Percentiles rank a stretch among this genome's conserved stretches.
phyloP scores from a whole-genome alignment of 2,113 vertebrate genomes.

The Corydoras maculifer region DNA sequence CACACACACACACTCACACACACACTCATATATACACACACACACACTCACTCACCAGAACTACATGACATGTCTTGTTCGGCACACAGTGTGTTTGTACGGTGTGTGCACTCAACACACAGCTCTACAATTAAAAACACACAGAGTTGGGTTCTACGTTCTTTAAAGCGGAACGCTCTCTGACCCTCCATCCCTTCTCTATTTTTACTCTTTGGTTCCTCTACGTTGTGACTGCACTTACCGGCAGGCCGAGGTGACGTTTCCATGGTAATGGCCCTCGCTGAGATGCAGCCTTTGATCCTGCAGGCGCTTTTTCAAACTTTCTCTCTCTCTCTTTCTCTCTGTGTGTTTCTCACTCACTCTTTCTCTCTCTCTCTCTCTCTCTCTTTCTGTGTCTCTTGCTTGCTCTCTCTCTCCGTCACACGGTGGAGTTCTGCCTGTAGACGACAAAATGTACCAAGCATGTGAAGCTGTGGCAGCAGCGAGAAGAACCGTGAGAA shows the following conservation, averaged over 20 bases:
- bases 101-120: slow-evolving; percentile 4
- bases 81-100: background rate
- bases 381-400: no score
- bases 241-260: slow-evolving; percentile 35
- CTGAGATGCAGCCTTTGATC: slow-evolving; percentile 3
- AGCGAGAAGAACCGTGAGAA: no score
- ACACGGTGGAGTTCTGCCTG: no score
- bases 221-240: slow-evolving; percentile 16
- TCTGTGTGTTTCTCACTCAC: no score
- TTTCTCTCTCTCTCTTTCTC: background rate
- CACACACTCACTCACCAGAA: slow-evolving; percentile 2
- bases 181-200: background rate
- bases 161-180: slow-evolving; percentile 1
- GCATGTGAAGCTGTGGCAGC: no score
- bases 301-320: no score
- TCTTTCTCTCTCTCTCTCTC: background rate
- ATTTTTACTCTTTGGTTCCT: slow-evolving; percentile 1
- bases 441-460: no score
- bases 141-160: background rate
- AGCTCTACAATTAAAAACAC: slow-evolving; percentile 13
- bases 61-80: slow-evolving; percentile 11
- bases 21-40: background rate
- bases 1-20: slow-evolving; percentile 14
- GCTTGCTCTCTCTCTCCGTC: background rate
- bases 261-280: slow-evolving; percentile 40